Evolutionary conservation across 1,140 invertebrate species (phyloP).

Genomic region (Panagrolaimus sp.): DNA sequence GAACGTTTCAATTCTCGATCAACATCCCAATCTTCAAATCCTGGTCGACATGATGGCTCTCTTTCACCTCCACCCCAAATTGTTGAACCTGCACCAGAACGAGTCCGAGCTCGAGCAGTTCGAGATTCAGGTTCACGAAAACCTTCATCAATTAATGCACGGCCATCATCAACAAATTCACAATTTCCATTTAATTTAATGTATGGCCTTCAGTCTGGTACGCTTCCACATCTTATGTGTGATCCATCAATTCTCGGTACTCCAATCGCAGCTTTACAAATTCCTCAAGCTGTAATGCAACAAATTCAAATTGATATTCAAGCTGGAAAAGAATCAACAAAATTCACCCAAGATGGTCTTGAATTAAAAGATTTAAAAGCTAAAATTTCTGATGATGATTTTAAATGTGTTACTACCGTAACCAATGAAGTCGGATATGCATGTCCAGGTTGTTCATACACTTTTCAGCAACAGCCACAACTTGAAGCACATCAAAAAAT

Average conservation of each 20-base stretch:
- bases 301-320: constrained; percentile 44
- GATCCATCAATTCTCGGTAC: constrained; percentile 50
- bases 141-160: not conserved
- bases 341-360: constrained; percentile 50
- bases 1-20: constrained; percentile 6
- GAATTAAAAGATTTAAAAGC: constrained; percentile 23
- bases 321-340: constrained; percentile 29
- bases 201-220: constrained; percentile 21
- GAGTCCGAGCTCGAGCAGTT: not conserved
- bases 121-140: not conserved
- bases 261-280: constrained; percentile 48
- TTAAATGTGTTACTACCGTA: constrained; percentile 19
- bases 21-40: not conserved
- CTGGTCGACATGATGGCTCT: constrained; percentile 4
- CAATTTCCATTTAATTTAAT: constrained; percentile 47
- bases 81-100: not conserved
- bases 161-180: constrained; percentile 12
- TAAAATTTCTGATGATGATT: constrained; percentile 34
- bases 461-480: constrained; percentile 51
- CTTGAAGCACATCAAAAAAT: constrained; percentile 54
- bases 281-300: constrained; percentile 48
- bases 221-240: constrained; percentile 24
- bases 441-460: constrained; percentile 48
- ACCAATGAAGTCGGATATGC: constrained; percentile 54
- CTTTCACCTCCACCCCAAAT: not conserved